Evolutionary conservation across 2,113 vertebrate species (phyloP).

Genomic region (Eubucco bourcierii): DNA sequence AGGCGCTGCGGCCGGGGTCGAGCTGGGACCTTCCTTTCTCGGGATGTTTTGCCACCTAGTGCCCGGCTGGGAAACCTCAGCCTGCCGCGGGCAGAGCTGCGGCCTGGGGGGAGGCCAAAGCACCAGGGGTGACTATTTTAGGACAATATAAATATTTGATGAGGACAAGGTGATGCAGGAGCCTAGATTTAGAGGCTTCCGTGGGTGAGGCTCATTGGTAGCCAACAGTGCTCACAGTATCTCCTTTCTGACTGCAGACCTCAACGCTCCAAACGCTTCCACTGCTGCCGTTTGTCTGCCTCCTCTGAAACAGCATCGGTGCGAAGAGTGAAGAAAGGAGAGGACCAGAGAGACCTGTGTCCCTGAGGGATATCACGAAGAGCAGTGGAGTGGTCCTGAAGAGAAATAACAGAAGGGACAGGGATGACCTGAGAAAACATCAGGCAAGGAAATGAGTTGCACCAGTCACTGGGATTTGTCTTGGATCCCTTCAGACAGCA

Average conservation of each 20-base stretch:
- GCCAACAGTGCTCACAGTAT: accelerated
- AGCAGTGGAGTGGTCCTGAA: neutral
- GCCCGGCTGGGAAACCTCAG: conserved; percentile 38
- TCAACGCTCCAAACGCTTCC: neutral
- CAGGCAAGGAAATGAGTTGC: neutral
- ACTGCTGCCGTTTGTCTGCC: neutral
- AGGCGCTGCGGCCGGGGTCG: neutral
- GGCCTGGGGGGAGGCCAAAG: neutral
- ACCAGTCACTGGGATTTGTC: neutral
- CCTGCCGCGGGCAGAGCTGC: neutral
- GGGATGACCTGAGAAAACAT: neutral
- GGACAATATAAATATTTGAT: neutral
- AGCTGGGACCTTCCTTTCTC: neutral
- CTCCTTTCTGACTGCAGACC: neutral
- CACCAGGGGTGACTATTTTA: neutral
- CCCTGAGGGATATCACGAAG: neutral
- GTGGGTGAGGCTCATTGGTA: neutral
- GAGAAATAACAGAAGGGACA: neutral
- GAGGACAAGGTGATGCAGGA: neutral
- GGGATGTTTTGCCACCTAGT: conserved; percentile 61
- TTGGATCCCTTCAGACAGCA: neutral
- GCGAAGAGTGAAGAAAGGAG: neutral
- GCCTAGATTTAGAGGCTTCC: neutral
- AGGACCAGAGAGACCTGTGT: neutral
- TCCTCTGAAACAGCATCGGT: neutral